Base-by-base conservation (phyloP, 2,113 vertebrate genomes). In the Trochalopteron elliotii region DNA sequence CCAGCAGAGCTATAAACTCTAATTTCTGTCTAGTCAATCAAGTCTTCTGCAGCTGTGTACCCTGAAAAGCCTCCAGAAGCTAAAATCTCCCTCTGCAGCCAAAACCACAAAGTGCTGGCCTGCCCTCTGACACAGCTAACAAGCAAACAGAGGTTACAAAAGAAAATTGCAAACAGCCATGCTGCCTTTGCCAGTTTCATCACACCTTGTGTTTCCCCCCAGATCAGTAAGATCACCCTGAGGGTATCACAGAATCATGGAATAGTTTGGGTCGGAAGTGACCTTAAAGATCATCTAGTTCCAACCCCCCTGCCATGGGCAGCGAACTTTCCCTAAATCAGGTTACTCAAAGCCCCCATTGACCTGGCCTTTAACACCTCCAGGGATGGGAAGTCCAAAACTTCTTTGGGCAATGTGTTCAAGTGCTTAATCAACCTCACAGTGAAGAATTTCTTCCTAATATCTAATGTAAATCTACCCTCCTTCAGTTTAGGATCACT, bases 151-250 rank as follows among this genome's bases (percentile, higher is more conserved):
- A 79, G 56, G 39, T 74, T 56, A 22, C 2, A 79, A 67, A 52
- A 30, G 27, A 56, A 59, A 92, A 71, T 18, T 67, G 52, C 60
- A 44, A 71, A 68, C 18, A 78, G 39, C 15, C 53, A 27, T 1
- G 3, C 12, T 65, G 53, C 40, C 40, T 69, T 50, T 76, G 31
- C 15, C n/a, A 49, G 24, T 10, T 30, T 47, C 4, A 2, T 9
- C 39, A 75, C 0, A 0, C 37, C 0, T 0, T 7, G 15, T 31
- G 20, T 61, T 30, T 11, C 2, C 7, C 2, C n/a, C 11, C 22
- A 40, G 9, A 60, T 80, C 25, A 76, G 15, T 15, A 4, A 67
- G 18, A 68, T 5, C 52, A 47, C 35, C 22, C 40, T 85, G 6
- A 47, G 7, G 20, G 6, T 42, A 40, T 25, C 56, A 25, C 13